phyloP scores from a whole-genome alignment of 37 sponge, comb jelly and placozoan species.

The Aphrocallistes beatrix region DNA sequence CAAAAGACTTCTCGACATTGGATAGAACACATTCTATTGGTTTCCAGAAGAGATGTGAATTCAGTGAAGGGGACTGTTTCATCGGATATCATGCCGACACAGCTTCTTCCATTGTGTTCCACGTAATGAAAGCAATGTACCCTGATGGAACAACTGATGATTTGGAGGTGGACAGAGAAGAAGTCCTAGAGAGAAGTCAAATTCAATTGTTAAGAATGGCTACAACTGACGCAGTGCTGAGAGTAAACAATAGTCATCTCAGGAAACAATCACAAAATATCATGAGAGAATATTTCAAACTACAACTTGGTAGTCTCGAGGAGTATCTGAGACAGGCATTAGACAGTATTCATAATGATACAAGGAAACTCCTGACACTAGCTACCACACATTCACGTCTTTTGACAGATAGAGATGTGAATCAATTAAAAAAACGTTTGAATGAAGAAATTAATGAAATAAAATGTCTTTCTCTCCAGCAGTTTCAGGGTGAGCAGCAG shows the following conservation, averaged over 20 bases:
- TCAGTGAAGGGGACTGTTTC: conserved; percentile 57
- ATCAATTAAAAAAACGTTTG: not conserved
- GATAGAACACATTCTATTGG: not conserved
- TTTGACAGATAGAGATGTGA: not conserved
- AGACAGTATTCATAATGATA: not conserved
- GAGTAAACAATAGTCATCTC: not conserved
- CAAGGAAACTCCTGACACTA: not conserved
- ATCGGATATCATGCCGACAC: conserved; percentile 79
- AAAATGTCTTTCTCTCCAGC: not conserved
- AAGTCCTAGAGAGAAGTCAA: not conserved
- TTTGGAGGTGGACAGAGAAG: not conserved
- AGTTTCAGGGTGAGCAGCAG: not conserved
- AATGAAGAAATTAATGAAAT: not conserved
- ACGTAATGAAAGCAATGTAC: conserved; percentile 30
- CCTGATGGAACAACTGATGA: not conserved
- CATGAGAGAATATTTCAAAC: not conserved
- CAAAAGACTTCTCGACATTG: not conserved
- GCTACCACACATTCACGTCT: not conserved
- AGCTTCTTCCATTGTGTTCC: conserved; percentile 70
- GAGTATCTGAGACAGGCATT: not conserved
- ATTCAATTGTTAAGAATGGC: not conserved
- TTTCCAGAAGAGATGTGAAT: not conserved
- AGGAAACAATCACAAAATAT: not conserved
- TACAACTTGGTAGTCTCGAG: not conserved
- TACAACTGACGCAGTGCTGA: not conserved